phyloP scores from a whole-genome alignment of 2,888 invertebrate species.

The Ornithoptera alexandrae region DNA sequence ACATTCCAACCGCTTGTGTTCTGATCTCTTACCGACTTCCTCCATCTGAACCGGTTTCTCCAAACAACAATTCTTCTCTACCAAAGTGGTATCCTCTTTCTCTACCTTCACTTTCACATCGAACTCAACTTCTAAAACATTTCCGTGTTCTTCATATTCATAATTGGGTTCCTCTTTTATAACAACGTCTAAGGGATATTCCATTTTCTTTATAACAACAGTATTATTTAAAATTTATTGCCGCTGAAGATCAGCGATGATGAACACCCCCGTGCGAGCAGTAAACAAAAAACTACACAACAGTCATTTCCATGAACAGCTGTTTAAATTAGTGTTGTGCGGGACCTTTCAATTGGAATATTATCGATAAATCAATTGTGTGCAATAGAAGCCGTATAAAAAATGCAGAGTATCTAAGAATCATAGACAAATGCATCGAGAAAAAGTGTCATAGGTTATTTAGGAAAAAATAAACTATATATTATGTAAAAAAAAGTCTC shows the following conservation, averaged over 20 bases:
- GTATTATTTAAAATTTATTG: background rate
- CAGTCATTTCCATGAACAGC: background rate
- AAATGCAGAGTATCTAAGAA: no score
- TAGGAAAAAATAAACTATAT: no score
- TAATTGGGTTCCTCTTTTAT: slow-evolving; percentile 20
- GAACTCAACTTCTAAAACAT: slow-evolving; percentile 14
- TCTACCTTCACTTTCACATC: slow-evolving; percentile 36
- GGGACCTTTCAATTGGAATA: background rate
- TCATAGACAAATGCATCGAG: no score
- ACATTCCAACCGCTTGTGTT: slow-evolving; percentile 6
- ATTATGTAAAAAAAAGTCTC: no score
- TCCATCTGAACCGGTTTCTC: slow-evolving; percentile 16
- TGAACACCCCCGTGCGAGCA: background rate
- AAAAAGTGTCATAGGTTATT: no score
- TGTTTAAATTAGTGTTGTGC: background rate
- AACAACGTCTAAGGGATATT: background rate
- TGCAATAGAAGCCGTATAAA: no score
- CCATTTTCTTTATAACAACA: slow-evolving; percentile 7
- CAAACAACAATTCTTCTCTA: slow-evolving; percentile 16
- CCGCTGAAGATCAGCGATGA: background rate
- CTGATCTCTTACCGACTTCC: slow-evolving; percentile 6
- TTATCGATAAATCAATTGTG: no score
- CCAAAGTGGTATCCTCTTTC: slow-evolving; percentile 6
- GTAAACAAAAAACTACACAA: background rate
- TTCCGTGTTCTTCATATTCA: background rate